Percentiles rank a stretch among this genome's conserved stretches.
phyloP scores from a whole-genome alignment of 2,888 invertebrate species.

The Noctuana brunneofusca region DNA sequence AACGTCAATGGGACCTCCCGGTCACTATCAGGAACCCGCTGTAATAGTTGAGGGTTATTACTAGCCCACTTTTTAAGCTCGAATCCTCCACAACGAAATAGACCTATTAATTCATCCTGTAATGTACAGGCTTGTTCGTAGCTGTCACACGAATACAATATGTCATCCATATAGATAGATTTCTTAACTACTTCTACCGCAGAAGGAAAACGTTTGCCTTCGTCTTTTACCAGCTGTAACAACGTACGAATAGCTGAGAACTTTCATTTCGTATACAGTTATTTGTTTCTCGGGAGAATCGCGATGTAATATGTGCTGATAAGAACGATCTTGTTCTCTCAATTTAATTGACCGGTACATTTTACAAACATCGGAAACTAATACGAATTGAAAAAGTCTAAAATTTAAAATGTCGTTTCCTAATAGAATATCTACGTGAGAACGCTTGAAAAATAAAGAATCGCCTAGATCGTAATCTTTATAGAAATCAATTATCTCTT shows the following conservation, averaged over 20 bases:
- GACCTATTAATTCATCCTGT: constrained; percentile 1
- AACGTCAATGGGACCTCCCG: background rate
- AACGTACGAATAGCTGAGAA: constrained; percentile 2
- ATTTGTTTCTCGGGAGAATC: background rate
- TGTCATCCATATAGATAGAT: background rate
- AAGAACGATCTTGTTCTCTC: background rate
- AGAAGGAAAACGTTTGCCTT: constrained; percentile 1
- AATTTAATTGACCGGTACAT: constrained; percentile 1
- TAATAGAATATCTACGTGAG: too few relatives aligned
- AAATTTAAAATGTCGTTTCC: background rate
- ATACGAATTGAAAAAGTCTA: background rate
- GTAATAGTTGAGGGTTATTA: background rate
- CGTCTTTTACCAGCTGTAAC: background rate
- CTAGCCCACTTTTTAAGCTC: background rate
- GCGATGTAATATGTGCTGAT: background rate
- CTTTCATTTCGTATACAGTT: constrained; percentile 1
- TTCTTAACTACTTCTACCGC: background rate
- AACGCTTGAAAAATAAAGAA: too few relatives aligned
- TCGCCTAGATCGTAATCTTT: too few relatives aligned
- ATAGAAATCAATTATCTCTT: too few relatives aligned
- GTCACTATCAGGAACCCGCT: background rate
- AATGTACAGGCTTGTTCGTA: constrained; percentile 3
- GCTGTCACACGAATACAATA: background rate
- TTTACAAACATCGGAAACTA: constrained; percentile 7
- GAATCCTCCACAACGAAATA: background rate